These are phyloP conservation scores for Trachelus tabidus DNA, from an alignment of 2,888 invertebrate genomes.

Conservation along the genomic window DNA sequence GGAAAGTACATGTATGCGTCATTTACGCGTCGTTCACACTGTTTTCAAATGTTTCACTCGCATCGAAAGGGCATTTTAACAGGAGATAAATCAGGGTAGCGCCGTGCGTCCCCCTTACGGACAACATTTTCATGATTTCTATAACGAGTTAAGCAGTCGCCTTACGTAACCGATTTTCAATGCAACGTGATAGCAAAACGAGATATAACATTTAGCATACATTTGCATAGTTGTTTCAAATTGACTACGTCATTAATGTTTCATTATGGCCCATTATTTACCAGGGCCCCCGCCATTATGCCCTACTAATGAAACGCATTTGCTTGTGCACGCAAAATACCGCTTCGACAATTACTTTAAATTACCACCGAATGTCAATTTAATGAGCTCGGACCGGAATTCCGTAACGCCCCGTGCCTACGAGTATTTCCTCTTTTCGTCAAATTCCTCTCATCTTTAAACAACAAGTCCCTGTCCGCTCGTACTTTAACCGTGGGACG, in stretches of 20 bases:
- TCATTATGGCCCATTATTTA: constrained; percentile 53
- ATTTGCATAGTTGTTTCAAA: constrained; percentile 48
- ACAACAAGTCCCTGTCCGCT: no score
- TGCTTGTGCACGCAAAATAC: constrained; percentile 27
- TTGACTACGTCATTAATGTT: constrained; percentile 52
- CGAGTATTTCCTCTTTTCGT: no score
- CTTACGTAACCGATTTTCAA: constrained; percentile 21
- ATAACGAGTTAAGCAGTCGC: no score
- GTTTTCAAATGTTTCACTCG: no score
- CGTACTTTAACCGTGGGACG: no score
- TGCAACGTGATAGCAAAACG: constrained; percentile 31
- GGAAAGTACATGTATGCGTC: no score
- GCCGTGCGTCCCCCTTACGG: no score
- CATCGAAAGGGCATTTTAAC: no score
- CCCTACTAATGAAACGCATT: constrained; percentile 46
- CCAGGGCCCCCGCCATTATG: constrained; percentile 35
- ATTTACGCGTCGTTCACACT: no score
- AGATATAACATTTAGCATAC: constrained; percentile 44
- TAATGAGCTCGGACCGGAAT: neutral
- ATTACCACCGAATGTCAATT: constrained; percentile 20
- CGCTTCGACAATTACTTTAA: constrained; percentile 35
- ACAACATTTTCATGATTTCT: no score
- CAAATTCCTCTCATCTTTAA: no score
- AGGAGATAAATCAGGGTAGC: no score
- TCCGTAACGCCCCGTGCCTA: neutral